A percentile compares a stretch with the other conserved stretches of the same genome.
These are phyloP conservation scores for Amiota communis DNA, from an alignment of 2,888 invertebrate species.

Conservation along the genomic window DNA sequence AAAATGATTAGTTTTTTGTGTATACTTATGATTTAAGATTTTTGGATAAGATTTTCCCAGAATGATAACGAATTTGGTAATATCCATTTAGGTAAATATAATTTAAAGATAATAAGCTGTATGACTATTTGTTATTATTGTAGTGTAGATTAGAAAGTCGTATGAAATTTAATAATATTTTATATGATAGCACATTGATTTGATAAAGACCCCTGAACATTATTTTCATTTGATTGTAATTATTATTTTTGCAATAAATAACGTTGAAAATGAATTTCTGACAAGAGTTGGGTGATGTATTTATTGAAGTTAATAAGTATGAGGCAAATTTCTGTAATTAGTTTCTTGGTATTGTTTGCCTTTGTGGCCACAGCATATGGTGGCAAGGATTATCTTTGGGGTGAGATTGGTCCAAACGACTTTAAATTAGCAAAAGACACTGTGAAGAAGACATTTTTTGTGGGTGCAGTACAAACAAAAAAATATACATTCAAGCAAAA, in stretches of 20 bases:
- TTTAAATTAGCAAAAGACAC: constrained; percentile 58
- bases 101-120: too few species aligned
- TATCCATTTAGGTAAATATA: too few species aligned
- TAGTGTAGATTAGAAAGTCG: too few species aligned
- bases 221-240: neutral
- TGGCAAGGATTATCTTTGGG: constrained; percentile 63
- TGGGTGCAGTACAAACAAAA: constrained; percentile 50
- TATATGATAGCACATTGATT: too few species aligned
- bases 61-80: too few species aligned
- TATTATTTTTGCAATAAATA: constrained; percentile 17
- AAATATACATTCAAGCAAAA: constrained; percentile 61
- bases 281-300: neutral
- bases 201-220: too few species aligned
- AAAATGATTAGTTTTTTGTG: too few species aligned
- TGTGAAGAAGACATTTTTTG: constrained; percentile 54
- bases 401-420: constrained; percentile 52
- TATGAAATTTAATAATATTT: too few species aligned
- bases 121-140: too few species aligned
- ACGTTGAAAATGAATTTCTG: neutral
- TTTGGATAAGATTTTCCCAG: too few species aligned
- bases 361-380: constrained; percentile 45
- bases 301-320: constrained; percentile 4
- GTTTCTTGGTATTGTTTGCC: constrained; percentile 37
- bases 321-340: constrained; percentile 30
- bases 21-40: too few species aligned